Evolutionary conservation across 35 echinoderm and acorn worm genomes (phyloP), one percentile per base, ranked within the genome.

Genomic region (Apostichopus japonicus): DNA sequence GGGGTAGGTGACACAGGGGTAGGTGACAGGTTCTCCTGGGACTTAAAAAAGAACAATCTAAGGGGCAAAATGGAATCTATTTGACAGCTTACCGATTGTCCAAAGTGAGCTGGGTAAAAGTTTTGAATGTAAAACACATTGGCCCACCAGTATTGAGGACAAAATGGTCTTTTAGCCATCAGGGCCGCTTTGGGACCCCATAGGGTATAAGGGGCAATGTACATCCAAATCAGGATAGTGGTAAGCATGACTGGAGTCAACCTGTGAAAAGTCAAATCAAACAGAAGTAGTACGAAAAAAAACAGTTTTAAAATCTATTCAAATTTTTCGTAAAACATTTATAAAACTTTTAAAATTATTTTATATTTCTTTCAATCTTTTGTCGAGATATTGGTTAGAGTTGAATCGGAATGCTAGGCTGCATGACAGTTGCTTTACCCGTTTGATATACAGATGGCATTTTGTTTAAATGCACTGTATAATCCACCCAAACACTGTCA

Each of bases 61-160:
- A 24, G 0, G 0, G n/a, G 22, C 13, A 8, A 75, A 21, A 75
- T 19, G 7, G 6, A 75, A 75, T 19, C 0, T 0, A 84, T 21
- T 57, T 55, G 3, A 8, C 53, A 4, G 23, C 90, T 91, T 56
- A 91, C 90, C 58, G 90, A 14, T 52, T 13, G 76, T 3, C 65
- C 54, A 93, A 93, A 78, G 1, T 55, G 23, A 55, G 24, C 54
- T 13, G 93, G 93, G 25, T 94, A 94, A 23, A 90, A 83, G 77
- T 94, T 94, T n/a, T 94, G 88, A 71, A 94, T 94, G 72, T 94
- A 94, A 1, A 94, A 22, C 5, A 77, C 19, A 75, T 94, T 94
- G 22, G 93, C 80, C 93, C 93, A 94, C 93, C 93, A 94, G 19
- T 84, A 75, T 5, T 90, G 21, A 24, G 88, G 58, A 53, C 93